These are phyloP conservation scores for Crocuta crocuta DNA, from an alignment of 2,113 vertebrate genomes.

Conservation along the genomic window DNA sequence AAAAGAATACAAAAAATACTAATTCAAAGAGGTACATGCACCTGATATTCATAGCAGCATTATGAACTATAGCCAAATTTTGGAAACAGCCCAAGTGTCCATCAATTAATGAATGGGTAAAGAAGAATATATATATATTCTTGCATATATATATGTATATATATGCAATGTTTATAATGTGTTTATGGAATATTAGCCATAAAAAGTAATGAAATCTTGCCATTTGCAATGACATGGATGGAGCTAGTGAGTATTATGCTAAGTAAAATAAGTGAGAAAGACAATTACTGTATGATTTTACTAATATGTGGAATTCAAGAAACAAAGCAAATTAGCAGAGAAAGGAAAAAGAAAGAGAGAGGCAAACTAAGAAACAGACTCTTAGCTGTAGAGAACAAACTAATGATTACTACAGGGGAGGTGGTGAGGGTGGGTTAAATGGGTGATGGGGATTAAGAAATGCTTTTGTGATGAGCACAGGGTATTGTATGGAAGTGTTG, in stretches of 20 bases:
- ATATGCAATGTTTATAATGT: not conserved
- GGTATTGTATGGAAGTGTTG: not conserved
- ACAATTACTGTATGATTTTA: not conserved
- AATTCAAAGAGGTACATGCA: not conserved
- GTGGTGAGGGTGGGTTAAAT: not conserved
- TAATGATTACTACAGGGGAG: not conserved
- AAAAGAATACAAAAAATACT: not conserved
- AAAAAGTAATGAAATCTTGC: not conserved
- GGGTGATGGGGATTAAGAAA: not conserved
- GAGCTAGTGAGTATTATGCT: not conserved
- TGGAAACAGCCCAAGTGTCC: not conserved
- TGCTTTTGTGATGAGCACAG: not conserved
- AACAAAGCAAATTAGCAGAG: not conserved
- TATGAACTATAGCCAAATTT: not conserved
- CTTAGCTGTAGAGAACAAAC: not conserved
- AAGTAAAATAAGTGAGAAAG: not conserved
- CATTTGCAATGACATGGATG: not conserved
- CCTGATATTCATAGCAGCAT: not conserved
- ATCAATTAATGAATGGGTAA: not conserved
- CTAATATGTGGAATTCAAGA: not conserved
- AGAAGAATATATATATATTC: not conserved
- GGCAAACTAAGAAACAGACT: not conserved
- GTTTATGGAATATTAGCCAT: not conserved
- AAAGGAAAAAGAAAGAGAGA: not conserved
- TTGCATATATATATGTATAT: not conserved